phyloP scores from a whole-genome alignment of 2,113 vertebrate genomes.

The Passer montanus region DNA sequence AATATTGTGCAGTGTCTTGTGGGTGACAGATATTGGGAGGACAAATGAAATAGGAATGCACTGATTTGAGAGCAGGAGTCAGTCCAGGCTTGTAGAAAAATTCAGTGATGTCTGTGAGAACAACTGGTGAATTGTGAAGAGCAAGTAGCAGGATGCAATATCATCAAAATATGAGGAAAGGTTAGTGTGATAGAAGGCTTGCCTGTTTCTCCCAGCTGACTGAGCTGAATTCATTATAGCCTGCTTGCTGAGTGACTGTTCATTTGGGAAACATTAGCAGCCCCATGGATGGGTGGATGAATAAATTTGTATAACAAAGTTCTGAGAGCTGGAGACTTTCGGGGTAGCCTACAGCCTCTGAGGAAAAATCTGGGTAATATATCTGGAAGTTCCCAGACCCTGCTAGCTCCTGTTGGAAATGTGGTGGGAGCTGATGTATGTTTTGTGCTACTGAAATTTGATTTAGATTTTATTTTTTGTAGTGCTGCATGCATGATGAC shows the following conservation, averaged over 20 bases:
- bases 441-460: neutral
- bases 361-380: neutral
- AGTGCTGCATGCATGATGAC: neutral
- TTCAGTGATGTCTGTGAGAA: neutral
- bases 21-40: neutral
- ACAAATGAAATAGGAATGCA: neutral
- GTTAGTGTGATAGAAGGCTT: neutral
- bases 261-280: neutral
- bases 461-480: neutral
- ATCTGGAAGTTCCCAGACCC: neutral
- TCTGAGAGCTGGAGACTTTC: neutral
- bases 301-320: neutral
- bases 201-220: neutral
- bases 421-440: neutral
- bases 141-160: neutral
- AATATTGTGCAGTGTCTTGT: neutral
- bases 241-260: slow-evolving; percentile 2
- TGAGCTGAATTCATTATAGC: neutral
- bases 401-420: neutral
- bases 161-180: neutral
- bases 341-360: neutral
- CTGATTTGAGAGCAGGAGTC: neutral
- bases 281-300: neutral
- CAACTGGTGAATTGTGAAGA: neutral
- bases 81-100: neutral